Base-by-base conservation (phyloP, 64 coral and sea anemone species). In the Platygyra sinensis region DNA sequence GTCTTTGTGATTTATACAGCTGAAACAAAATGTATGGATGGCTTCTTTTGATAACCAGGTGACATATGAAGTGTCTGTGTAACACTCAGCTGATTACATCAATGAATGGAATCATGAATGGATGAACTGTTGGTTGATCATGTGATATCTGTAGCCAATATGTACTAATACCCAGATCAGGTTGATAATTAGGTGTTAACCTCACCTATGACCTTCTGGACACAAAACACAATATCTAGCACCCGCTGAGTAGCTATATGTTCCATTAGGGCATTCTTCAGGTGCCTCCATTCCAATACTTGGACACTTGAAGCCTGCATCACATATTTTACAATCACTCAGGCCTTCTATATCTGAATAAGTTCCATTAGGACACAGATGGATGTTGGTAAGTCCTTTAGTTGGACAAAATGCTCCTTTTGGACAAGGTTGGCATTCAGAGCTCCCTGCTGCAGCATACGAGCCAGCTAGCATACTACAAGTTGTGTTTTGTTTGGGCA, bases 311-410 rank as follows among this genome's bases (percentile, higher is more conserved):
- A 73, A 54, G 16, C 91, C 91, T 54, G 91, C 67, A 31, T 38
- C 30, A 80, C 91, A 93, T 13, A 22, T 63, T 22, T 80, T 93
- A 61, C 83, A 87, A 57, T 63, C 72, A 38, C 20, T 39, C 16
- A 20, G 64, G 11, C 80, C 59, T 72, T 64, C 22, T 4, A 20
- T 18, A n/a, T 36, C 33, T 76, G 67, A 72, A 29, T 91, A 78
- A 0, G 95, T 90, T 32, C 95, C 95, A 91, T 96, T 96, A 22
- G 82, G 20, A 78, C 95, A 96, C 10, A 84, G 55, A 18, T 59
- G 80, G 71, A 74, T 39, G 73, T 63, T 60, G 76, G 50, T 15
- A 90, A n/a, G 52, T 7, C 80, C 80, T 33, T 33, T 38, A 28
- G 87, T 76, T 60, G 94, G 94, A 22, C 91, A 93, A 9, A 81